These are phyloP conservation scores for Myrmecobius fasciatus DNA, from an alignment of 2,113 vertebrate species.

Conservation along the genomic window DNA sequence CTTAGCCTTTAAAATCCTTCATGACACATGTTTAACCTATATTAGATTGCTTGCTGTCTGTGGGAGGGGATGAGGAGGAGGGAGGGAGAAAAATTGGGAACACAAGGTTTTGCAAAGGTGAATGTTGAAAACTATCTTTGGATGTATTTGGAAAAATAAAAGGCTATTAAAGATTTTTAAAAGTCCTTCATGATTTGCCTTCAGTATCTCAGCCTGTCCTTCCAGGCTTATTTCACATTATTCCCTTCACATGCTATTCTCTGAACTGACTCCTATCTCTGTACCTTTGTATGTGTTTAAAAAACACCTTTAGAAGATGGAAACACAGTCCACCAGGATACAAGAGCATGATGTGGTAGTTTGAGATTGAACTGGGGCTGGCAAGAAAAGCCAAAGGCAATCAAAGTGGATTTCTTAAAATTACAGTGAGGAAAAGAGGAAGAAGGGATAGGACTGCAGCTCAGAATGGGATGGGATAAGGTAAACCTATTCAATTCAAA, in stretches of 20 bases:
- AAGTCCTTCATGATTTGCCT: neutral
- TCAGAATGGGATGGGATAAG: neutral
- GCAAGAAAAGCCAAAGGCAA: neutral
- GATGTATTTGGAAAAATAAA: no score
- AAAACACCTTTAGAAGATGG: neutral
- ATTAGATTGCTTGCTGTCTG: no score
- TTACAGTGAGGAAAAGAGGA: neutral
- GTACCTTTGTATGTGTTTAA: neutral
- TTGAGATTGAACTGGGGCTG: neutral
- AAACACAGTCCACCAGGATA: neutral
- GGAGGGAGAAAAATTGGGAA: no score
- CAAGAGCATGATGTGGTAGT: neutral
- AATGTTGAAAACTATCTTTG: no score
- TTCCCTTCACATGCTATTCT: neutral
- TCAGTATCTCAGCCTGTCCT: neutral
- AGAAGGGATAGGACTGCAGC: neutral
- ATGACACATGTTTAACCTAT: neutral
- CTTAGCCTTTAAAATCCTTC: neutral
- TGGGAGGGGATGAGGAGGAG: no score
- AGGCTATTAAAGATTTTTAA: no score
- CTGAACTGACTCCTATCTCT: neutral
- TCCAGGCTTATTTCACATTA: neutral
- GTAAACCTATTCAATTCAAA: neutral
- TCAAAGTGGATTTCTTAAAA: neutral
- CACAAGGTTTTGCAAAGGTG: no score